Base-by-base conservation (phyloP, 64 coral and sea anemone genomes). In the Porites lutea region DNA sequence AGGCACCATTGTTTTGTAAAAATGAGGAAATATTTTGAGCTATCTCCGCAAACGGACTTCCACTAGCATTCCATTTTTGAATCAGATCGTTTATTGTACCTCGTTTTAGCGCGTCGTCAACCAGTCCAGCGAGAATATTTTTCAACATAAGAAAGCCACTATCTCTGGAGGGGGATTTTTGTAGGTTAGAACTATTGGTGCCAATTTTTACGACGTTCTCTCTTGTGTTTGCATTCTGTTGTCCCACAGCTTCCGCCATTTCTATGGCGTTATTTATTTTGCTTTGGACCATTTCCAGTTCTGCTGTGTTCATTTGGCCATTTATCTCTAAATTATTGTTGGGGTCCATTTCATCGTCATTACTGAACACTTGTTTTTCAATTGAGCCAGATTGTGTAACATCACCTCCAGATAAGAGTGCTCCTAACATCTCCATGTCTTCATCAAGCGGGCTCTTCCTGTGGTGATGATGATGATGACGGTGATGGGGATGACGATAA, bases 261-360 rank as follows among this genome's bases (percentile, higher is more conserved):
- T 93, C 91, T 44, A 93, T 93, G 0, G 91, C 91, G 49, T 69
- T 78, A 67, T 93, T 93, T 8, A 93, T 86, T 79, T 93, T 93
- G 37, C 65, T 72, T 79, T 93, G 91, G 59, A 93, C 79, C 2
- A 70, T 46, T 74, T 87, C 13, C 5, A 93, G 52, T 53, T 93
- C 91, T 6, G 22, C 65, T 87, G 63, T 52, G 63, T 43, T 84
- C 19, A 84, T 80, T 60, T 80, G 21, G 2, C 53, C 78, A 14
- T 60, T 80, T 59, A 59, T 60, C 10, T 27, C 78, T 57, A 44
- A 21, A 43, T 60, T 60, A 6, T 4, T 44, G 78, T 60, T 61
- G 2, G 78, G 44, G 21, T 80, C 53, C 2, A 60, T 59, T 27
- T 43, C 16, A 27, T 79, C 9, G 8, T 60, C 13, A 3, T 8